A percentile compares a stretch with the other conserved stretches of the same genome.
Evolutionary conservation across 2,888 invertebrate species (phyloP).

Genomic region (Megamerina dolium): DNA sequence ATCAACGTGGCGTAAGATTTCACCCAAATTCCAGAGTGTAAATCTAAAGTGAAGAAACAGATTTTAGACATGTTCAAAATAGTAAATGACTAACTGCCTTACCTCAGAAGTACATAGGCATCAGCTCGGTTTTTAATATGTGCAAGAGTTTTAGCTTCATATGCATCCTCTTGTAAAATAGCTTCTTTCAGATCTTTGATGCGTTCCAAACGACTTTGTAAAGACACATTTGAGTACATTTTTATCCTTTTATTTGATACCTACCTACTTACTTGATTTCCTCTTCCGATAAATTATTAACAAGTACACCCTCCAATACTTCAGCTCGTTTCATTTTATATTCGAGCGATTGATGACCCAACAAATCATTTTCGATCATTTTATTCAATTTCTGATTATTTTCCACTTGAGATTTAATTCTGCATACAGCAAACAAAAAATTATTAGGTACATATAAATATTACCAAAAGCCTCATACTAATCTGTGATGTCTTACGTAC

Average conservation of each 20-base stretch:
- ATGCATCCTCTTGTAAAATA: conserved; percentile 22
- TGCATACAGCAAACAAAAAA: no score
- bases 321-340: conserved; percentile 34
- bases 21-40: conserved; percentile 38
- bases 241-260: no score
- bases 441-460: no score
- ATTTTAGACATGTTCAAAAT: no score
- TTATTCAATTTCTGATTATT: conserved; percentile 40
- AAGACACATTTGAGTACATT: no score
- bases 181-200: conserved; percentile 31
- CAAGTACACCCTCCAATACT: conserved; percentile 34
- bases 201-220: conserved; percentile 34
- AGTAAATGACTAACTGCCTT: no score
- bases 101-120: conserved; percentile 40
- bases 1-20: conserved; percentile 40
- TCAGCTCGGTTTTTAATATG: conserved; percentile 36
- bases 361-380: conserved; percentile 33
- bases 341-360: conserved; percentile 33
- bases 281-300: conserved; percentile 40
- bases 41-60: conserved; percentile 25
- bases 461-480: no score
- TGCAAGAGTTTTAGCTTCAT: conserved; percentile 22
- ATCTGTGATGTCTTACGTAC: no score
- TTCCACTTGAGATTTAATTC: conserved; percentile 41
- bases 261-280: conserved; percentile 36